Conservation (phyloP, 2,888 invertebrate genomes). For the Meganola albula region DNA sequence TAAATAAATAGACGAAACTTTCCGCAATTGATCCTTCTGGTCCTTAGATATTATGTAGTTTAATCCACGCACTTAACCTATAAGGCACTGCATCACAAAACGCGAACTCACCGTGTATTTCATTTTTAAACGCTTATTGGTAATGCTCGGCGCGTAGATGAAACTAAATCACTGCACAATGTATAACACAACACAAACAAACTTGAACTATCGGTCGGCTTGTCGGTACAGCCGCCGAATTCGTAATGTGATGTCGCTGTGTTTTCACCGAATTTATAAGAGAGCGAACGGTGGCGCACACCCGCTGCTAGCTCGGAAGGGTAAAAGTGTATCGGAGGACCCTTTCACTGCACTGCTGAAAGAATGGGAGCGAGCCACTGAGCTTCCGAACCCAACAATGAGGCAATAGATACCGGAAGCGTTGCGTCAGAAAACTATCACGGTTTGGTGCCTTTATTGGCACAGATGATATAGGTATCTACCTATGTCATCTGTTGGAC, state of each 20-base stretch:
- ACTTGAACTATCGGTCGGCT: constrained; percentile 56
- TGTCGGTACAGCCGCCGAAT: constrained; percentile 70
- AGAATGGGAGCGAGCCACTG: constrained; percentile 69
- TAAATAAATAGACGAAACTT: too few species aligned
- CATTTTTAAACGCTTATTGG: constrained; percentile 66
- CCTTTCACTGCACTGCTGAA: constrained; percentile 73
- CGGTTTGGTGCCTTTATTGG: constrained; percentile 54
- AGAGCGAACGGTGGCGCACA: constrained; percentile 51
- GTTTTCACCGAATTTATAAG: constrained; percentile 77
- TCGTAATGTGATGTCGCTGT: constrained; percentile 70
- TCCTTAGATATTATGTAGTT: constrained; percentile 13
- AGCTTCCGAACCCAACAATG: constrained; percentile 69
- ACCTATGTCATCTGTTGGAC: too few species aligned
- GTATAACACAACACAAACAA: constrained; percentile 47
- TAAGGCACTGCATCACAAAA: constrained; percentile 36
- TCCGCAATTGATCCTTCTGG: too few species aligned
- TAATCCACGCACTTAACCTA: constrained; percentile 27
- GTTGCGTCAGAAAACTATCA: constrained; percentile 59
- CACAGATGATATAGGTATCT: constrained; percentile 41
- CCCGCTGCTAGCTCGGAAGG: constrained; percentile 57
- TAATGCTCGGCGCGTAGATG: constrained; percentile 51
- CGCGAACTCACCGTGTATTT: constrained; percentile 75
- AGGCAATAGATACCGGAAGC: constrained; percentile 67
- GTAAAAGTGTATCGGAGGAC: constrained; percentile 71
- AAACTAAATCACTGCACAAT: constrained; percentile 66